Evolutionary conservation across 2,888 invertebrate genomes (phyloP).

Genomic region (Carpatolechia fugitivella): DNA sequence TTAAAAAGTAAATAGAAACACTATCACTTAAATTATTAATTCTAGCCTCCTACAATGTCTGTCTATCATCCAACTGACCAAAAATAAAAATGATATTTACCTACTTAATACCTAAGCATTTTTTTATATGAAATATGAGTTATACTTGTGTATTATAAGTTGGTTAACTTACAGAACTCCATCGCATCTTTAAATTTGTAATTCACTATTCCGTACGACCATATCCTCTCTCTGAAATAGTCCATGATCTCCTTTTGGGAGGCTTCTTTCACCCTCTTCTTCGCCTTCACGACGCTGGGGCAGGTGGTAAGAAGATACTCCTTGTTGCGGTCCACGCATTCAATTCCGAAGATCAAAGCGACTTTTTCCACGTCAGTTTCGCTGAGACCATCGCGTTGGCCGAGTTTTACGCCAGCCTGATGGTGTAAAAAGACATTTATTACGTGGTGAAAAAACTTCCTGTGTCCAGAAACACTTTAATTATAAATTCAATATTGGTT

Average conservation of each 20-base stretch:
- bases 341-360: conserved; percentile 46
- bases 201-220: conserved; percentile 57
- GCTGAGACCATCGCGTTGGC: conserved; percentile 63
- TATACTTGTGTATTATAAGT: no score
- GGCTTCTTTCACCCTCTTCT: conserved; percentile 17
- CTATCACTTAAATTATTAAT: no score
- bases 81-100: no score
- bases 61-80: no score
- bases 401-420: conserved; percentile 42
- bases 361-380: conserved; percentile 60
- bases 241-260: conserved; percentile 40
- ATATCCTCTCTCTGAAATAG: conserved; percentile 54
- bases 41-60: no score
- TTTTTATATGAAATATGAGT: no score
- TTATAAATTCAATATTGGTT: no score
- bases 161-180: conserved; percentile 69
- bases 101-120: no score
- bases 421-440: no score
- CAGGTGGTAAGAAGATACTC: conserved; percentile 62
- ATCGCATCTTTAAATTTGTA: conserved; percentile 48
- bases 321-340: conserved; percentile 57
- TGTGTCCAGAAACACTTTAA: no score
- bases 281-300: conserved; percentile 49
- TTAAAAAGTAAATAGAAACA: no score
- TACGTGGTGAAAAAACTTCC: no score